phyloP scores from a whole-genome alignment of 2,113 vertebrate genomes.

The Phycodurus eques region DNA sequence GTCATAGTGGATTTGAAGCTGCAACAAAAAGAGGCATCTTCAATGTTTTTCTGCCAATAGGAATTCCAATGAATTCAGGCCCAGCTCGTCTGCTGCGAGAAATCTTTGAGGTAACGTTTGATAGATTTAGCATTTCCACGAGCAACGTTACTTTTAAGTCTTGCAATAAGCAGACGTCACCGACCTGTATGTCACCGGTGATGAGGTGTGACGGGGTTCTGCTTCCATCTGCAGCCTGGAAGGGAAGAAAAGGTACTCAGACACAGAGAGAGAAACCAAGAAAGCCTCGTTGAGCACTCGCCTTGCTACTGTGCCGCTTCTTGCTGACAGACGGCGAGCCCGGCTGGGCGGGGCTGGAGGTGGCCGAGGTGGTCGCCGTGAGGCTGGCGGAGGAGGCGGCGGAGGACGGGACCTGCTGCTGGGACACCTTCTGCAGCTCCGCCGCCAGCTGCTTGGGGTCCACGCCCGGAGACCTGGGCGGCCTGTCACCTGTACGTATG shows the following conservation, averaged over 20 bases:
- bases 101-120: no score
- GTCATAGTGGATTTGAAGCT: conserved; percentile 99
- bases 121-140: no score
- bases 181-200: conserved; percentile 96
- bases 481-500: conserved; percentile 79
- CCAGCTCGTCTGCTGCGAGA: not conserved
- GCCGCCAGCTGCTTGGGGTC: conserved; percentile 96
- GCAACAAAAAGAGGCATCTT: conserved; percentile 27
- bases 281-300: conserved; percentile 34
- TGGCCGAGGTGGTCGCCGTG: conserved; percentile 80
- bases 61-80: conserved; percentile 8
- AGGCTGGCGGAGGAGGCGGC: conserved; percentile 67
- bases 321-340: conserved; percentile 93
- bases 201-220: conserved; percentile 84
- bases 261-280: not conserved
- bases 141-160: no score
- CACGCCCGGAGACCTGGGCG: conserved; percentile 89
- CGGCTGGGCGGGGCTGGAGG: conserved; percentile 90
- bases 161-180: conserved; percentile 2
- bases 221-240: conserved; percentile 79
- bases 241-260: conserved; percentile 22
- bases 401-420: conserved; percentile 82
- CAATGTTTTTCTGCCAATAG: not conserved
- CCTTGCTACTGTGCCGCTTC: conserved; percentile 94
- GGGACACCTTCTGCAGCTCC: conserved; percentile 96